Conservation (phyloP, 2,888 invertebrate genomes). For the Himalopsyche kuldschensis region DNA sequence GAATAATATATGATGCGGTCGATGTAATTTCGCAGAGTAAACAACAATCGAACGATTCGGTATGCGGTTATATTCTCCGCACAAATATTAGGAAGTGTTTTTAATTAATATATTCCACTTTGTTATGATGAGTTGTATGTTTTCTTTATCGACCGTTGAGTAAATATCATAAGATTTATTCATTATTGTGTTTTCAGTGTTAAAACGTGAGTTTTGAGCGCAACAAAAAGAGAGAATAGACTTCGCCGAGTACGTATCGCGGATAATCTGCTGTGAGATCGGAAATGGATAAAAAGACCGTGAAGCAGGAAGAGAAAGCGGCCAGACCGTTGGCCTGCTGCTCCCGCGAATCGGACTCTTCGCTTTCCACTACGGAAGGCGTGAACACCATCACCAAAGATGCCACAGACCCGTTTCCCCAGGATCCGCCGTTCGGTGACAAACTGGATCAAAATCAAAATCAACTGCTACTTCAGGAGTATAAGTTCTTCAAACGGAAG, state of each 20-base stretch:
- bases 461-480: slow-evolving; percentile 32
- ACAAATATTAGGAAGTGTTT: background rate
- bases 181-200: background rate
- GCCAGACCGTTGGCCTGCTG: slow-evolving; percentile 34
- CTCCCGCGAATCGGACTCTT: slow-evolving; percentile 29
- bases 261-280: background rate
- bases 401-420: slow-evolving; percentile 9
- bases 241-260: background rate
- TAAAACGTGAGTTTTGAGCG: background rate
- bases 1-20: background rate
- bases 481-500: slow-evolving; percentile 49
- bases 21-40: background rate
- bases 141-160: background rate
- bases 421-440: slow-evolving; percentile 34
- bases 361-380: slow-evolving; percentile 28
- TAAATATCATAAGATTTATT: background rate
- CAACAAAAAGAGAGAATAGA: background rate
- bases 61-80: background rate
- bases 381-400: background rate
- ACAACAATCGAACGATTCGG: background rate
- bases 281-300: background rate
- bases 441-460: background rate
- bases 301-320: slow-evolving; percentile 28
- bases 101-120: background rate
- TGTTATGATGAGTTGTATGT: background rate